Evolutionary conservation across 2,888 invertebrate species (phyloP), one percentile per base, ranked within the genome.

Genomic region (Sepioteuthis lessoniana): DNA sequence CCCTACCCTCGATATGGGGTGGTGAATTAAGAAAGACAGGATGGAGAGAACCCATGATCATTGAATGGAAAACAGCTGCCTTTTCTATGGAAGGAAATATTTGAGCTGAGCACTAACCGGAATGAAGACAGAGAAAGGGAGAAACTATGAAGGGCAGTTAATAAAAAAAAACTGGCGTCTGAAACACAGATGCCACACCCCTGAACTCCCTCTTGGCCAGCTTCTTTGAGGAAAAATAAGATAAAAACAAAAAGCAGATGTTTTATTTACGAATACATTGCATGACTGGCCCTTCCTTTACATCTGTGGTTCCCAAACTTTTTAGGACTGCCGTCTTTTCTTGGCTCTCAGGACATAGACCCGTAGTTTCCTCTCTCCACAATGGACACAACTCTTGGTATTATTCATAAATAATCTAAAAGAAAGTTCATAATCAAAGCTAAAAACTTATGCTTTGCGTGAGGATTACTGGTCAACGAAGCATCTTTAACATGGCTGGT

Each of bases 11-110:
- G 25, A 8, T 3, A n/a, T 7, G 13, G 76, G n/a, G 16, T 76
- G n/a, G 19, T 21, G 55, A 35, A 76, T 76, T 55, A 25, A 25
- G 55, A 25, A 21, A 55, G 55, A 21, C 55, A 3, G 76, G 76
- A 76, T 76, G 76, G n/a, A 76, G 76, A 76, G n/a, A 35, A 76
- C 76, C 76, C 76, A 16, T 76, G 76, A 76, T 76, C 19, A 35
- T 76, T 76, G 76, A 76, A 76, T 76, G n/a, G 76, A 19, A 76
- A 76, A n/a, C 76, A 76, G n/a, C 76, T 76, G 76, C 76, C n/a
- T 42, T 7, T 42, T 7, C 76, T 13, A 35, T 76, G n/a, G 76
- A 35, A 76, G n/a, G n/a, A 76, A 76, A n/a, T 76, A 76, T n/a
- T 35, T 25, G 76, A 35, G 76, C n/a, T 76, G 55, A 55, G 19